A percentile compares a stretch with the other conserved stretches of the same genome.
These are phyloP conservation scores for Patella pellucida DNA, from an alignment of 2,888 invertebrate species.

Conservation along the genomic window DNA sequence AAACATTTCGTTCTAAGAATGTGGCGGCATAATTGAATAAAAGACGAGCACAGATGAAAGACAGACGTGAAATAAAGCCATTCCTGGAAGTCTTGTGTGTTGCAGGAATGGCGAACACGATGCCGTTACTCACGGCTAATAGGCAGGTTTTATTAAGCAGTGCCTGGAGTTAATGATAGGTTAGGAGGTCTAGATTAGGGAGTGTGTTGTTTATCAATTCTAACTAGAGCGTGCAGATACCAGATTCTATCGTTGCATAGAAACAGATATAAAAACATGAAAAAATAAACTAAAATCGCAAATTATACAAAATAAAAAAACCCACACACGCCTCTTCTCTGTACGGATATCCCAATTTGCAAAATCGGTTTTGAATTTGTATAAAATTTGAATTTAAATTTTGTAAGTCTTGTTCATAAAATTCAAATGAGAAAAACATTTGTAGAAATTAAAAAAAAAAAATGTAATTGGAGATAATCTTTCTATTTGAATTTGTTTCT, in stretches of 20 bases:
- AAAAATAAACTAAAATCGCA: no score
- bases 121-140: neutral
- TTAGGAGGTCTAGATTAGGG: neutral
- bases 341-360: no score
- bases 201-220: neutral
- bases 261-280: no score
- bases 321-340: neutral
- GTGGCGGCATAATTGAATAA: constrained; percentile 1
- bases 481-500: no score
- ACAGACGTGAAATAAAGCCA: neutral
- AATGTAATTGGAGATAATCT: no score
- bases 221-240: neutral
- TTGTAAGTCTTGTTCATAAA: no score
- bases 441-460: no score
- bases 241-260: no score
- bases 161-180: neutral
- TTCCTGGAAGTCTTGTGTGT: neutral
- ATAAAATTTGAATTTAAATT: no score
- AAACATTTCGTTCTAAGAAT: no score
- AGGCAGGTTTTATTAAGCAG: neutral
- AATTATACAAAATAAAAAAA: neutral
- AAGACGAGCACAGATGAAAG: neutral
- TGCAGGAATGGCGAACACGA: neutral
- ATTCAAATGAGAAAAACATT: no score
- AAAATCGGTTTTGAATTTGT: no score